Conservation (phyloP, 2,797 vertebrate species). For the Rhinoraja longicauda region DNA sequence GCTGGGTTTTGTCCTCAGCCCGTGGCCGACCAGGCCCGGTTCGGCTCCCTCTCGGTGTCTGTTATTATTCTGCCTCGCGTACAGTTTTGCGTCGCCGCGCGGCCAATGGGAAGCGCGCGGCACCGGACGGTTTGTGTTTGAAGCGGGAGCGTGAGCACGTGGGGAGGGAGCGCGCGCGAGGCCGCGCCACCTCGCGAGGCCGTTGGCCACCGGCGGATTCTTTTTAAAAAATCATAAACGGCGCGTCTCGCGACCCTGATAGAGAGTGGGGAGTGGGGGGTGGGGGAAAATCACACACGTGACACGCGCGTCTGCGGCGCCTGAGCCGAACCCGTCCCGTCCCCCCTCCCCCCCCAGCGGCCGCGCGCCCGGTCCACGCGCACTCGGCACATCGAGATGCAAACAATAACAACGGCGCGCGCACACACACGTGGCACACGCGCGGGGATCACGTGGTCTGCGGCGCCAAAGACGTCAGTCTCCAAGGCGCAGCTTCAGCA, state of each 20-base stretch:
- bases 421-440: constrained; percentile 20
- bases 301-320: no score
- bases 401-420: constrained; percentile 15
- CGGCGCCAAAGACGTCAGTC: not conserved
- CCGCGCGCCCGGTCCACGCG: not conserved
- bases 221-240: not conserved
- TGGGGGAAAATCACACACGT: no score
- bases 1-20: not conserved
- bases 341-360: no score
- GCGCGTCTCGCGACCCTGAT: not conserved
- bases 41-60: not conserved
- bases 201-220: not conserved
- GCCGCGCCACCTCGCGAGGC: not conserved
- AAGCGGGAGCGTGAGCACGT: constrained; percentile 35
- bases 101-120: not conserved
- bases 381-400: not conserved
- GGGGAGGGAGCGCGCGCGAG: not conserved
- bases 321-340: no score
- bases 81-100: not conserved
- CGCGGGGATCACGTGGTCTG: not conserved
- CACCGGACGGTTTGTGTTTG: constrained; percentile 29
- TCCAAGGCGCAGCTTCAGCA: not conserved
- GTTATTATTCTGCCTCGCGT: not conserved
- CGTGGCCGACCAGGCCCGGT: not conserved
- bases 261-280: no score